Percentiles rank a stretch among this genome's conserved stretches.
Conservation (phyloP, 2,888 invertebrate species). For the Chloroclysta siterata region DNA sequence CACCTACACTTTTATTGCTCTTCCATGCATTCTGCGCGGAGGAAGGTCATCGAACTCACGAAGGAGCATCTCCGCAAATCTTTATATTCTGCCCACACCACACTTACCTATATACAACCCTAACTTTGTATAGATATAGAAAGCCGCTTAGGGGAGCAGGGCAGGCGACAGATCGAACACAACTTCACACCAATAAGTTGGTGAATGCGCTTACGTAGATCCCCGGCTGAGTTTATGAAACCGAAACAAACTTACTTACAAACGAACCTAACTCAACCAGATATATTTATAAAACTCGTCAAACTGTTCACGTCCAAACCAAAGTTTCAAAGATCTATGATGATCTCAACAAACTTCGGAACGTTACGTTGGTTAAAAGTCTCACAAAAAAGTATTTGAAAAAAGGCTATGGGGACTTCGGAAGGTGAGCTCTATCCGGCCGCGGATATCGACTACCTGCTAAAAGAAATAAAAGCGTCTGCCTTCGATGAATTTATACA, state of each 20-base stretch:
- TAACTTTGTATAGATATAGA: slow-evolving; percentile 53
- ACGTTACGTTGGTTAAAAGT: slow-evolving; percentile 50
- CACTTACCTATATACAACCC: slow-evolving; percentile 47
- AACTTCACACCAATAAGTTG: slow-evolving; percentile 25
- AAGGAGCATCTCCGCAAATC: slow-evolving; percentile 75
- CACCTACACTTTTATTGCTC: slow-evolving; percentile 58
- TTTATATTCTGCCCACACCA: slow-evolving; percentile 62
- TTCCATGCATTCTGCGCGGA: slow-evolving; percentile 69
- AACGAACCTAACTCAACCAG: neutral
- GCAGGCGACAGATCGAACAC: slow-evolving; percentile 39
- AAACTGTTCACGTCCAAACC: slow-evolving; percentile 23
- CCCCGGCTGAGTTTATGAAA: slow-evolving; percentile 4
- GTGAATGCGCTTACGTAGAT: slow-evolving; percentile 7
- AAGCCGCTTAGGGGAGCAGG: slow-evolving; percentile 44
- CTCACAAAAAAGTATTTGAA: slow-evolving; percentile 54
- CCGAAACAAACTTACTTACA: too few relatives aligned
- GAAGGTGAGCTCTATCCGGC: slow-evolving; percentile 69
- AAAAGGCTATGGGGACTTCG: slow-evolving; percentile 63
- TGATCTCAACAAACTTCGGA: slow-evolving; percentile 47
- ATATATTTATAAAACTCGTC: slow-evolving; percentile 15
- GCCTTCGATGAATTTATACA: slow-evolving; percentile 43
- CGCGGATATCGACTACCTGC: slow-evolving; percentile 74
- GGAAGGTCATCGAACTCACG: slow-evolving; percentile 69
- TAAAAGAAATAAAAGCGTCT: slow-evolving; percentile 59
- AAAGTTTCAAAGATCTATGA: slow-evolving; percentile 24